Evolutionary conservation across 2,113 vertebrate species (phyloP), one percentile per base, ranked within the genome.

Genomic region (Sapayoa aenigma): DNA sequence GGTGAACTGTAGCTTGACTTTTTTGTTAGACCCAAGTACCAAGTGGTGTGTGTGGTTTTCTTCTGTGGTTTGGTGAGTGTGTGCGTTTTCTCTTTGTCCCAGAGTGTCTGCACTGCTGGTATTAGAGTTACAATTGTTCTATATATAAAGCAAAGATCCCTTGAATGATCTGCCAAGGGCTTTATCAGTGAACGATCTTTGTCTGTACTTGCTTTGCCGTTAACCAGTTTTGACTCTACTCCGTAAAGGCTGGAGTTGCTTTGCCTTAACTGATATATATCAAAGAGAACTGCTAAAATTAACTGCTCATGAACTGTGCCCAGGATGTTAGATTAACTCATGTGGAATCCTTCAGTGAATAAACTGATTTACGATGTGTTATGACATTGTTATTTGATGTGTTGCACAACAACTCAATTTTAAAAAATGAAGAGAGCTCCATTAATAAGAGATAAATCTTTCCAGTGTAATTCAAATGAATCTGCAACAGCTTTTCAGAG

Each of bases 261-360:
- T 94, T 84, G 83, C 93, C 74, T 94, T 90, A 92, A 87, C 86
- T 93, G 94, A 95, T 96, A 84, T 0, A 60, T 92, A 96, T 96
- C 95, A 96, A 97, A 96, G 94, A 84, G 80, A 94, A 91, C 86
- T 96, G 90, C 94, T 96, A 97, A 97, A 96, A 97, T 97, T 96
- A 97, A 92, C 96, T 81, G 77, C 76, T 95, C 93, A 65, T 94
- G 95, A 97, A 93, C 90, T 81, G 76, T 60, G 88, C 90, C 92
- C 95, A 97, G 93, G 92, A 96, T 94, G 95, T 96, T 94, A 96
- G 83, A 96, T 92, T 92, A 95, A 95, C 90, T 96, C 94, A 96
- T 94, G 69, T 79, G 89, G 88, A 96, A 97, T 92, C 88, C 86
- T 93, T 88, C 82, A 92, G 82, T 41, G 90, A 96, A 90, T 41